These are phyloP conservation scores for Sandelia bainsii DNA, from an alignment of 2,797 vertebrate species.

Conservation along the genomic window DNA sequence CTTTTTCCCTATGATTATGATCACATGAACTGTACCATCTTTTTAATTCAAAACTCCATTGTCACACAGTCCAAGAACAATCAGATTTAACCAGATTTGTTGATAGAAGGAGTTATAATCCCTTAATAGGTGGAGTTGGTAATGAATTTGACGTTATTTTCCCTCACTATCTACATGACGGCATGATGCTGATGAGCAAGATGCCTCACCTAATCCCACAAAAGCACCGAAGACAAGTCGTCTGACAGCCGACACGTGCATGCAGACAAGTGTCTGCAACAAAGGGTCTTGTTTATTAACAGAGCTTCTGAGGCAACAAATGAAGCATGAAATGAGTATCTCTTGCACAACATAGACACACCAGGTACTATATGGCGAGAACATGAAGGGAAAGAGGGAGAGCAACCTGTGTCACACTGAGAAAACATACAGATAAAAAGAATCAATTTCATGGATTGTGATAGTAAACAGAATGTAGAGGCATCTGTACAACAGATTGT, in stretches of 20 bases:
- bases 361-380: constrained; percentile 60
- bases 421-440: constrained; percentile 74
- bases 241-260: constrained; percentile 40
- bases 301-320: constrained; percentile 70
- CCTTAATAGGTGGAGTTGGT: constrained; percentile 49
- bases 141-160: constrained; percentile 51
- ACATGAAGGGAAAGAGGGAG: constrained; percentile 42
- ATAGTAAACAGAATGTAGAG: constrained; percentile 62
- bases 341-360: constrained; percentile 62
- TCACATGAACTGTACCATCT: constrained; percentile 10
- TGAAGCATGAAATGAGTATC: constrained; percentile 81
- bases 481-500: constrained; percentile 53
- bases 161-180: constrained; percentile 10
- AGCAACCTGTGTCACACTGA: constrained; percentile 52
- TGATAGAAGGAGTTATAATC: constrained; percentile 46
- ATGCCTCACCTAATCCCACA: constrained; percentile 52
- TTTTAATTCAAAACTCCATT: constrained; percentile 28
- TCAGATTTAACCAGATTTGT: constrained; percentile 31
- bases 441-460: constrained; percentile 79
- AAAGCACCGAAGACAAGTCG: constrained; percentile 35
- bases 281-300: constrained; percentile 79
- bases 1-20: constrained; percentile 15
- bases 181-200: constrained; percentile 32
- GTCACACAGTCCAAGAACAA: constrained; percentile 27
- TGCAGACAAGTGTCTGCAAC: constrained; percentile 43